These are phyloP conservation scores for Drosophila borborema DNA, from an alignment of 2,888 invertebrate species.

Conservation along the genomic window DNA sequence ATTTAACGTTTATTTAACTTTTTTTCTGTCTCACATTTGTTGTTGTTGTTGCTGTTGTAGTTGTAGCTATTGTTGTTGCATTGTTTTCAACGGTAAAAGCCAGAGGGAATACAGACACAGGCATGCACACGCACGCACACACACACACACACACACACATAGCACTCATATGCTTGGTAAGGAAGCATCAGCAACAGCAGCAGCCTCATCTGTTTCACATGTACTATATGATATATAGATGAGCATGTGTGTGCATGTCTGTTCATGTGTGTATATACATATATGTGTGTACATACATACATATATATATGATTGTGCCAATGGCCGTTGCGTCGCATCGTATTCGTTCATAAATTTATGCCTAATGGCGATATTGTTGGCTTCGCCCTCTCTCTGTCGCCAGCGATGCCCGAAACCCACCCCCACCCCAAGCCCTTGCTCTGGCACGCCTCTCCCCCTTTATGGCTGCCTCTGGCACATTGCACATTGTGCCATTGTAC, in stretches of 20 bases:
- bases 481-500: slow-evolving; percentile 76
- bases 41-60: background rate
- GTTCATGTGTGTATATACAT: background rate
- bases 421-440: background rate
- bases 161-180: slow-evolving; percentile 14
- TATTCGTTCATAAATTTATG: slow-evolving; percentile 70
- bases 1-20: slow-evolving; percentile 81
- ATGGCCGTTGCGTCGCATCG: slow-evolving; percentile 63
- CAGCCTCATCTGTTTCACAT: slow-evolving; percentile 34
- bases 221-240: slow-evolving; percentile 3
- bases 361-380: slow-evolving; percentile 80
- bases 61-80: slow-evolving; percentile 3
- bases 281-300: background rate
- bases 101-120: slow-evolving; percentile 50
- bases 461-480: slow-evolving; percentile 29
- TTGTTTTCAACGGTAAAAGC: slow-evolving; percentile 57
- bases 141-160: background rate
- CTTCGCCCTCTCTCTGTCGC: slow-evolving; percentile 41
- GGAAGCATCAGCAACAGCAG: slow-evolving; percentile 27
- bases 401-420: background rate
- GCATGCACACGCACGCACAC: background rate
- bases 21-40: slow-evolving; percentile 33
- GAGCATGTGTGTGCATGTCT: too few species aligned
- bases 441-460: background rate
- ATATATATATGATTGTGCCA: slow-evolving; percentile 63